Base-by-base conservation (phyloP, 2,888 invertebrate genomes). In the Protophormia terraenovae region DNA sequence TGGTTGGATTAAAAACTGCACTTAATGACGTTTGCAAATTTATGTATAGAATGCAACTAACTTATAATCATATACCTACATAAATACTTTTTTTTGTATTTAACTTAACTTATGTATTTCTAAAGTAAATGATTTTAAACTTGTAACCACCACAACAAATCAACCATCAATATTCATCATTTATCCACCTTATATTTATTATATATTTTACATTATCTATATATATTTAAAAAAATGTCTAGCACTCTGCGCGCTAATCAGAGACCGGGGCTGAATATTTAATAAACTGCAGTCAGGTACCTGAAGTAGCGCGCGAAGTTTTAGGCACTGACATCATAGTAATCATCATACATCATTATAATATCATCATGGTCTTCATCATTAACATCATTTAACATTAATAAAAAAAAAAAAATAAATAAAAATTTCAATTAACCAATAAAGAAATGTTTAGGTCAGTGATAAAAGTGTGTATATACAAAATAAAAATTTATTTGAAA, bases 251-350 rank as follows among this genome's bases (percentile, higher is more conserved):
- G 97, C 95, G 97, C 95, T 97, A 97, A 97, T 95, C 96, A 94
- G 96, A 96, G 96, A 95, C 96, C 96, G 94, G 94, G 96, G 93
- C 97, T 97, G 90, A 88, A 89, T 94, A 87, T 82, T 94, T 89
- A 87, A 86, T 92, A 93, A 92, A 90, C 93, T 92, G 92, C 93
- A 97, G 97, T 97, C 97, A 98, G 97, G 97, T 98, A 98, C 97
- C 97, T 97, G 97, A 97, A 97, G 97, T 98, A 98, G 97, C 97
- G 97, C 97, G 97, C 97, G 97, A 94, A 94, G 96, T 95, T 94
- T 88, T 89, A 88, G 90, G 86, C 88, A 87, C 87, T 87, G 85
- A 93, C 93, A 93, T 93, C 93, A 86, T 83, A 69, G 60, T 50
- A 35, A 66, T 60, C 60, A 79, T 80, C 55, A 80, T 66, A 14